Evolutionary conservation across 1,140 invertebrate genomes (phyloP).

Genomic region (Lordiphosa clarofinis): DNA sequence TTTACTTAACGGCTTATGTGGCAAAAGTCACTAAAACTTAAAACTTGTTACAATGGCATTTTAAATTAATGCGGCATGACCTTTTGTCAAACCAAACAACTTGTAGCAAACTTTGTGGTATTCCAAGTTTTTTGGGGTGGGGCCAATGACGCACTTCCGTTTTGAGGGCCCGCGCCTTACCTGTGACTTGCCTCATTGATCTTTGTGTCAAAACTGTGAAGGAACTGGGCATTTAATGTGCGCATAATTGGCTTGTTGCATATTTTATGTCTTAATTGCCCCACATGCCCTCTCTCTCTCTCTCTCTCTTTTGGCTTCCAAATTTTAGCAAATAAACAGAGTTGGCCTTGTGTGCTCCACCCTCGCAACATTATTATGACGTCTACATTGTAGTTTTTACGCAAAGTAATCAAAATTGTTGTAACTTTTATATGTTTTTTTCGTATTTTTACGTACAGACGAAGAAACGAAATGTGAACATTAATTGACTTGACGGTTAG

Average conservation of each 20-base stretch:
- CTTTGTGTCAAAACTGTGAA: constrained; percentile 7
- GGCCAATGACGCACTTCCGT: constrained; percentile 14
- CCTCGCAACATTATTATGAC: not conserved
- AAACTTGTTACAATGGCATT: constrained; percentile 61
- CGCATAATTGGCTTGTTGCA: constrained; percentile 69
- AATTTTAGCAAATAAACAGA: constrained; percentile 15
- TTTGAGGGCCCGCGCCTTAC: not conserved
- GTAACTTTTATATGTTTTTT: not conserved
- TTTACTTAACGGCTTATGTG: constrained; percentile 57
- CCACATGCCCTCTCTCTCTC: constrained; percentile 15
- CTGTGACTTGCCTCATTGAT: constrained; percentile 24
- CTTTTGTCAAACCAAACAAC: constrained; percentile 49
- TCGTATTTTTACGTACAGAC: too few relatives aligned
- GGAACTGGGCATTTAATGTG: constrained; percentile 55
- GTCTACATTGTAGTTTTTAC: constrained; percentile 7
- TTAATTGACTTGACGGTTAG: constrained; percentile 14
- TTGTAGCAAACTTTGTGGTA: constrained; percentile 47
- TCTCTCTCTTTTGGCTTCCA: not conserved
- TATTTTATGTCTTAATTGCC: constrained; percentile 70
- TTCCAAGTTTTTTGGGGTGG: constrained; percentile 1
- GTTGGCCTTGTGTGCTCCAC: not conserved
- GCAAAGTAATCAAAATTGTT: constrained; percentile 5
- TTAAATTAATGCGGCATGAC: constrained; percentile 62
- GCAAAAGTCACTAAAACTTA: constrained; percentile 45
- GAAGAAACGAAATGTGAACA: not conserved